phyloP scores from a whole-genome alignment of 2,797 vertebrate species.

The Myoxocephalus aenaeus region DNA sequence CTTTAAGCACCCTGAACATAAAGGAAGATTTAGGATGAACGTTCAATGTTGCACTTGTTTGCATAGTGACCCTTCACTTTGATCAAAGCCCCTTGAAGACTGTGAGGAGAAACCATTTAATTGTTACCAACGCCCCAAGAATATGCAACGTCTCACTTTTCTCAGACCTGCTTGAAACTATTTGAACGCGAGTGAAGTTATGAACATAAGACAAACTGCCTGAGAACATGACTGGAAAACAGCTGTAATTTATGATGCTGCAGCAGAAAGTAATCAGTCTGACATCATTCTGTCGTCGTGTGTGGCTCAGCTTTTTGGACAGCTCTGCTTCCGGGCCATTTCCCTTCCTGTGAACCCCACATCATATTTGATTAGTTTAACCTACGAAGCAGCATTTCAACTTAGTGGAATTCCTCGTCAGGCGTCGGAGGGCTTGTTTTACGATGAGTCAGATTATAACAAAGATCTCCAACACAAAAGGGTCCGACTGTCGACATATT shows the following conservation, averaged over 20 bases:
- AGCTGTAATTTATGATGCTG: neutral
- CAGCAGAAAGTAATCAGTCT: neutral
- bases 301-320: neutral
- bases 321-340: neutral
- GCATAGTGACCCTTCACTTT: neutral
- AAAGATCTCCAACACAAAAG: neutral
- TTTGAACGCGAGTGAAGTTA: neutral
- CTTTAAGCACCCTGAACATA: slow-evolving; percentile 8
- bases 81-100: slow-evolving; percentile 8
- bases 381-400: neutral
- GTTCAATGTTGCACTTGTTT: neutral
- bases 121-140: slow-evolving; percentile 11
- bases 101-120: slow-evolving; percentile 16
- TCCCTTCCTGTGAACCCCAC: neutral
- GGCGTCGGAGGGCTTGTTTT: neutral
- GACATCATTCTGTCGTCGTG: neutral
- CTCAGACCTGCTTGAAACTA: neutral
- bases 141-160: slow-evolving; percentile 31
- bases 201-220: neutral
- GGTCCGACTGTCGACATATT: neutral
- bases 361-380: neutral
- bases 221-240: neutral
- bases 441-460: neutral
- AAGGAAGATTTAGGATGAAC: neutral
- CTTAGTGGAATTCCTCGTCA: neutral